Conservation (phyloP, 2,113 vertebrate species). For the Malurus cyaneus region DNA sequence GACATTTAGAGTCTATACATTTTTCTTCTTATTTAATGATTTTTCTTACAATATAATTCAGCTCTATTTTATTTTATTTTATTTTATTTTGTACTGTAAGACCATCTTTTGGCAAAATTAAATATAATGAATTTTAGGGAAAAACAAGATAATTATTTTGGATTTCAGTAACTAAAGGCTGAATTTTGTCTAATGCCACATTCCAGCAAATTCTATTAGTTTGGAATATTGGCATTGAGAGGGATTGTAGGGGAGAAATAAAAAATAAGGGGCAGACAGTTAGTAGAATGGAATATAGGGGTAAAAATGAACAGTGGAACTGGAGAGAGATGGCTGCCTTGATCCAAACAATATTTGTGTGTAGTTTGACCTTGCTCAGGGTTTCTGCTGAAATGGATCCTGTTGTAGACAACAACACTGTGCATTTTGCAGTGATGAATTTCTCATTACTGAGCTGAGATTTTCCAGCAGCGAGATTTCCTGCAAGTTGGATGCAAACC, state of each 20-base stretch:
- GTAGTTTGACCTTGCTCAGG: not conserved
- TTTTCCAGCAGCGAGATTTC: not conserved
- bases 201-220: not conserved
- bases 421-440: not conserved
- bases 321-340: not conserved
- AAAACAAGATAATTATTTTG: not conserved
- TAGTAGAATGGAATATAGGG: not conserved
- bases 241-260: not conserved
- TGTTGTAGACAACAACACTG: accelerated
- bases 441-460: not conserved
- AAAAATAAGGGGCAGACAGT: not conserved
- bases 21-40: not conserved
- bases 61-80: too few relatives aligned
- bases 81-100: not conserved
- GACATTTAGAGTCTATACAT: not conserved
- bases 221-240: not conserved
- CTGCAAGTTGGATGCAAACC: not conserved
- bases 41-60: not conserved
- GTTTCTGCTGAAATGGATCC: not conserved
- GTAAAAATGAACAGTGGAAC: not conserved
- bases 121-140: not conserved
- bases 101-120: not conserved
- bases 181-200: not conserved
- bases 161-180: not conserved
- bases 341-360: not conserved